Evolutionary conservation across 2,888 invertebrate genomes (phyloP).

Genomic region (Gari tellinella): DNA sequence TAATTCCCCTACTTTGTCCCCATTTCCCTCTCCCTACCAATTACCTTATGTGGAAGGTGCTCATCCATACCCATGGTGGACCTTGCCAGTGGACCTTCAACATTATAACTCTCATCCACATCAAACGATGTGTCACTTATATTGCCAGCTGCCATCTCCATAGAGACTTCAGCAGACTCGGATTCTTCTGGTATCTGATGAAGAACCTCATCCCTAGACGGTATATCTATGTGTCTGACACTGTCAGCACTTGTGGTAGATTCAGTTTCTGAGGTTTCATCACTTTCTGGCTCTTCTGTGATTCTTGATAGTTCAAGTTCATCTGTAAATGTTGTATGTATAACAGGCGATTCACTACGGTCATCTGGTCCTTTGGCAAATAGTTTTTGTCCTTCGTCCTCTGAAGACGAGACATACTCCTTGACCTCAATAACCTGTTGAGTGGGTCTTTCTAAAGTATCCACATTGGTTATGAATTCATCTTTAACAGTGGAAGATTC

Average conservation of each 20-base stretch:
- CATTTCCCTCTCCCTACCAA: background rate
- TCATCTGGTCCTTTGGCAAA: conserved; percentile 49
- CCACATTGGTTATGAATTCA: conserved; percentile 53
- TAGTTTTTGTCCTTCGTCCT: conserved; percentile 48
- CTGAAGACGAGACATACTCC: conserved; percentile 56
- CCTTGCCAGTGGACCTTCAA: conserved; percentile 49
- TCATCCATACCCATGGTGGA: conserved; percentile 44
- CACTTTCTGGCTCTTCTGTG: conserved; percentile 50
- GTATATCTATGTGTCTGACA: conserved; percentile 43
- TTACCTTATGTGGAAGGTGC: conserved; percentile 30
- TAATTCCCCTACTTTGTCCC: no score
- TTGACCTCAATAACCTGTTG: conserved; percentile 57
- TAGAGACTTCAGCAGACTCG: conserved; percentile 45
- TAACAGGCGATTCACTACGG: conserved; percentile 82
- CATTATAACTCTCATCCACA: conserved; percentile 44
- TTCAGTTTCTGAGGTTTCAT: conserved; percentile 40
- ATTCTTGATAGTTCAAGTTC: conserved; percentile 56
- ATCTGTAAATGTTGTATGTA: conserved; percentile 48
- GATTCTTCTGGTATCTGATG: conserved; percentile 57
- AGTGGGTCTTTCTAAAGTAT: conserved; percentile 45
- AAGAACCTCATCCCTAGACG: conserved; percentile 41
- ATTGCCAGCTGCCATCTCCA: conserved; percentile 39
- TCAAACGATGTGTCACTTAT: conserved; percentile 54
- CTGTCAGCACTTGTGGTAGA: conserved; percentile 72
- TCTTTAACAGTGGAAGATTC: conserved; percentile 59